Base-by-base conservation (phyloP, 2,113 vertebrate genomes). In the Nerophis ophidion region DNA sequence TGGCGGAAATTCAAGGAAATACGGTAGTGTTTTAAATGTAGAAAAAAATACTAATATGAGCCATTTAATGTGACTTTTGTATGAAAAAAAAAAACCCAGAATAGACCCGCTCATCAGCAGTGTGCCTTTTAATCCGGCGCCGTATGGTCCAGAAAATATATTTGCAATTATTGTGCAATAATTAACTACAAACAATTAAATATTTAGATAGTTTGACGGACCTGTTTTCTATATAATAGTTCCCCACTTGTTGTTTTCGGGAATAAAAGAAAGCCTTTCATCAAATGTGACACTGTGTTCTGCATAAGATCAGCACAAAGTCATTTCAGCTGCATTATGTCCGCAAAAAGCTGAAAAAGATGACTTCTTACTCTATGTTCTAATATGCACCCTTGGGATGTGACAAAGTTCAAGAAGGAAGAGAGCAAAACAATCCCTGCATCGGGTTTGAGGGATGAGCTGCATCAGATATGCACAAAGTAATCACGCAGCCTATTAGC, bases 281-380 rank as follows among this genome's bases (percentile, higher is more conserved):
- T 75, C n/a, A 52, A 75, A 71, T 19, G 48, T 35, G 44, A 9
- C 55, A 65, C 60, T 67, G 44, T 72, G 72, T 70, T 78, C 81
- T 85, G 79, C 77, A 81, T 77, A 74, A 76, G 66, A 77, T 81
- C 78, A 75, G 73, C 74, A 70, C 66, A 79, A 84, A 82, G 73
- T 82, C 78, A 86, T 80, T 81, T 68, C 75, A 82, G 79, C 63
- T 61, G 65, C 74, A 84, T 83, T 83, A 80, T 77, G 78, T 76
- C 84, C 80, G 77, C 81, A 88, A 89, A 88, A 78, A 77, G 75
- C 74, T 73, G 57, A 71, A 84, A 84, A 86, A 79, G 83, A 82
- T 84, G 75, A 88, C 88, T 87, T 87, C 82, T 88, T 82, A 86
- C 74, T 69, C 63, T 48, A 68, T 66, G 76, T 77, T 78, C 69